phyloP scores from a whole-genome alignment of 2,113 vertebrate genomes.

The Mandrillus leucophaeus region DNA sequence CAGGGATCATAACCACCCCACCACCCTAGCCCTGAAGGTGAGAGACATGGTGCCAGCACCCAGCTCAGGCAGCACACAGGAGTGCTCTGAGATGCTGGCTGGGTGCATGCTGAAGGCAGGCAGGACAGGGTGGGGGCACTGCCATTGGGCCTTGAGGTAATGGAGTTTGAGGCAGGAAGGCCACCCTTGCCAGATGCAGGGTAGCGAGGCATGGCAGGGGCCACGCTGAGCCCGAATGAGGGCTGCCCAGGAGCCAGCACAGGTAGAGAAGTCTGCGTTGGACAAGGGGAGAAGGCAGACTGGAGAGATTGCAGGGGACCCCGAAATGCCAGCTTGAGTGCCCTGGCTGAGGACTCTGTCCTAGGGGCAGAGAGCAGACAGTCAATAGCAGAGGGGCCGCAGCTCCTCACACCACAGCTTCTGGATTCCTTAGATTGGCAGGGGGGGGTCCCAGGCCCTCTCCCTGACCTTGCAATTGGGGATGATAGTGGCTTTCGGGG shows the following conservation, averaged over 20 bases:
- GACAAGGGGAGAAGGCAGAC: background rate
- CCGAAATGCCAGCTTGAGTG: background rate
- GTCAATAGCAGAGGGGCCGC: accelerated
- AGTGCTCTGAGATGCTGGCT: background rate
- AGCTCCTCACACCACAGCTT: background rate
- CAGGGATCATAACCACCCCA: too few relatives aligned
- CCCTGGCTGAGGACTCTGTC: too few relatives aligned
- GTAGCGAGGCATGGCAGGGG: background rate
- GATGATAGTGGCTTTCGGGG: background rate
- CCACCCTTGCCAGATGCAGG: background rate
- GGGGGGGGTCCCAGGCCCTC: background rate
- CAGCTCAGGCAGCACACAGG: background rate
- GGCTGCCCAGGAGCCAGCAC: background rate
- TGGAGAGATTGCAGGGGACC: too few relatives aligned
- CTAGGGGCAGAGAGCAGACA: too few relatives aligned
- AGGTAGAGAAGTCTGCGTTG: background rate
- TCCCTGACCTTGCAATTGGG: too few relatives aligned
- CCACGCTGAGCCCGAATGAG: background rate
- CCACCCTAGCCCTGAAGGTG: background rate
- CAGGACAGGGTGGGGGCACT: background rate
- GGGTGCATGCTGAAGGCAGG: background rate
- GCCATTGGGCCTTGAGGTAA: background rate
- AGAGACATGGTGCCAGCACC: accelerated
- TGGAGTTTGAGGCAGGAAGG: background rate
- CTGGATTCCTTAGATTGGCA: background rate